Conservation (phyloP, 2,888 invertebrate genomes). For the Galerucella nymphaeae region DNA sequence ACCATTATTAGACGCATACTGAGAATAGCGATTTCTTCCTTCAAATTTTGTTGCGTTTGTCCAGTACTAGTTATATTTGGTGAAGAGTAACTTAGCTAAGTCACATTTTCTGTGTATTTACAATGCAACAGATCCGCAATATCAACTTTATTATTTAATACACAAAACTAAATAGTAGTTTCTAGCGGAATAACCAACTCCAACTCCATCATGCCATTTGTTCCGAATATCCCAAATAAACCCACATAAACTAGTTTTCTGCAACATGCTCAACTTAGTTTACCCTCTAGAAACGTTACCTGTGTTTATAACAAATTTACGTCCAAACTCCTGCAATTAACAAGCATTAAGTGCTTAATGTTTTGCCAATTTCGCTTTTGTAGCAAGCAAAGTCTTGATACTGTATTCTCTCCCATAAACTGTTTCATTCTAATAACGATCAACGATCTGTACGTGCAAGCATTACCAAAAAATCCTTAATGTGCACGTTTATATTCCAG, state of each 20-base stretch:
- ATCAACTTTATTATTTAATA: neutral
- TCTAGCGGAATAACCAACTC: neutral
- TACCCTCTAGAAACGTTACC: slow-evolving; percentile 45
- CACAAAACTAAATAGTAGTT: neutral
- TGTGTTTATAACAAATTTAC: slow-evolving; percentile 58
- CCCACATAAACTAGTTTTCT: slow-evolving; percentile 18
- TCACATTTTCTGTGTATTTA: too few species aligned
- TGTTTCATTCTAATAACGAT: slow-evolving; percentile 47
- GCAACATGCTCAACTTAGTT: slow-evolving; percentile 27
- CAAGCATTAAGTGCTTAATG: slow-evolving; percentile 61
- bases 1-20: too few species aligned
- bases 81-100: too few species aligned
- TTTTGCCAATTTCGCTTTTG: slow-evolving; percentile 50
- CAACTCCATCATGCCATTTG: slow-evolving; percentile 11
- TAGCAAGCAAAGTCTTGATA: slow-evolving; percentile 40
- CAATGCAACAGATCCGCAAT: neutral
- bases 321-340: slow-evolving; percentile 59
- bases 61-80: too few species aligned
- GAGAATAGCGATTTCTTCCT: too few species aligned
- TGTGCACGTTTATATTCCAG: slow-evolving; percentile 5
- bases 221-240: slow-evolving; percentile 12
- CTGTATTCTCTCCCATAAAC: slow-evolving; percentile 43
- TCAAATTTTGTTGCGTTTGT: too few species aligned
- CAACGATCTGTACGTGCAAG: slow-evolving; percentile 44
- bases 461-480: slow-evolving; percentile 27